Evolutionary conservation across 2,797 vertebrate genomes (phyloP).

Genomic region (Buceros bicornis): DNA sequence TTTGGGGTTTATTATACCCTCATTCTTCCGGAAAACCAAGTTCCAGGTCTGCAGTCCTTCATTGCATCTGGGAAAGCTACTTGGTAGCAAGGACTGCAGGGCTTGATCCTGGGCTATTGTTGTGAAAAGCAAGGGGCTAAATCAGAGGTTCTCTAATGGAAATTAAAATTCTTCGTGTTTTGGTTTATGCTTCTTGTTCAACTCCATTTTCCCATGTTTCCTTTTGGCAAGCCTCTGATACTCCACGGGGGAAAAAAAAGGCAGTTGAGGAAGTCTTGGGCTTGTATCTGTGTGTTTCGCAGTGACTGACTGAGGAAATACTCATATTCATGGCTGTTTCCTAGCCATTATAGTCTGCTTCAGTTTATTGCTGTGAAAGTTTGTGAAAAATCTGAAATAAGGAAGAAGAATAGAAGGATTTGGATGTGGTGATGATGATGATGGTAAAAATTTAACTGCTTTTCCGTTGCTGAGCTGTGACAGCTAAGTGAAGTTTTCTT

Average conservation of each 20-base stretch:
- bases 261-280: conserved; percentile 42
- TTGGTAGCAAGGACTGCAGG: not conserved
- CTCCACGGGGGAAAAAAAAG: not conserved
- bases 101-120: not conserved
- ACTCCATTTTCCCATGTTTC: conserved; percentile 59
- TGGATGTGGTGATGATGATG: conserved; percentile 11
- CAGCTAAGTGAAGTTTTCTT: conserved; percentile 62
- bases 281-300: conserved; percentile 30
- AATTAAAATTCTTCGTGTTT: conserved; percentile 41
- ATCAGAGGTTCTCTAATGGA: not conserved
- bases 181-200: conserved; percentile 64
- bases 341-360: not conserved
- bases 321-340: conserved; percentile 13
- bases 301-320: conserved; percentile 34
- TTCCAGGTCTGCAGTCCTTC: not conserved
- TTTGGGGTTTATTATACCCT: not conserved
- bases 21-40: not conserved
- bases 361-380: conserved; percentile 28
- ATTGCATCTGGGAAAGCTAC: not conserved
- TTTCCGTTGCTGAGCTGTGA: conserved; percentile 64
- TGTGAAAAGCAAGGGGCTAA: not conserved
- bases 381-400: conserved; percentile 70
- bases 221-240: conserved; percentile 46
- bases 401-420: conserved; percentile 70
- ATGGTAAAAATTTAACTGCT: conserved; percentile 51